Conservation (phyloP, 2,888 invertebrate species). For the Plagodis dolabraria region DNA sequence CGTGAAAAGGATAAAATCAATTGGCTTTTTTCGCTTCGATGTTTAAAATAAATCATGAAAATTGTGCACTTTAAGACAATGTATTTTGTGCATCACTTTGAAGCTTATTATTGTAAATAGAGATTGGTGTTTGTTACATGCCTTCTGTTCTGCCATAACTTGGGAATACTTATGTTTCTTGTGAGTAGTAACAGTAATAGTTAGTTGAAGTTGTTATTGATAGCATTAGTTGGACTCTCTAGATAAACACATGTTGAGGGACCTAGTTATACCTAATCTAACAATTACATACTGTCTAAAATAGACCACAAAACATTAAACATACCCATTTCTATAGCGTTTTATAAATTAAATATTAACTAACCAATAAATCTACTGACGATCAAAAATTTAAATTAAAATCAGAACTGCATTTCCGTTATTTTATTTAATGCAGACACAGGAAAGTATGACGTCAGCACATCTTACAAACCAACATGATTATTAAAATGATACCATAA, state of each 20-base stretch:
- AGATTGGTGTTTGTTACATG: conserved; percentile 55
- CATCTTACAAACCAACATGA: too few species aligned
- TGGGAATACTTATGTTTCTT: conserved; percentile 50
- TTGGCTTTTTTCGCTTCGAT: conserved; percentile 53
- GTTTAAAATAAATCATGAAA: conserved; percentile 45
- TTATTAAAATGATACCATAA: too few species aligned
- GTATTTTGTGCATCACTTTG: conserved; percentile 59
- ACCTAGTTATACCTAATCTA: not conserved
- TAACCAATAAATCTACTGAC: too few species aligned
- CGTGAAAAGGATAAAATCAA: conserved; percentile 27
- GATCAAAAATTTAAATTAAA: too few species aligned
- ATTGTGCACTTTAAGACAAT: conserved; percentile 45
- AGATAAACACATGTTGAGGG: conserved; percentile 20
- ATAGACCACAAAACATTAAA: too few species aligned
- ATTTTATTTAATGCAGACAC: too few species aligned
- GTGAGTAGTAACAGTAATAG: conserved; percentile 14
- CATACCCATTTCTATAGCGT: too few species aligned
- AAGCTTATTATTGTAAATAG: conserved; percentile 73
- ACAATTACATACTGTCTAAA: too few species aligned
- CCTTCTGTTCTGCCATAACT: conserved; percentile 33
- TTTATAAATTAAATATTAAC: too few species aligned
- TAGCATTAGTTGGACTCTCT: conserved; percentile 35
- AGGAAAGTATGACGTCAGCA: too few species aligned
- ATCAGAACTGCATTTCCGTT: too few species aligned
- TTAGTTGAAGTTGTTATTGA: conserved; percentile 36